phyloP scores from a whole-genome alignment of 2,888 invertebrate species.

The Pycnomerus fuliginosus region DNA sequence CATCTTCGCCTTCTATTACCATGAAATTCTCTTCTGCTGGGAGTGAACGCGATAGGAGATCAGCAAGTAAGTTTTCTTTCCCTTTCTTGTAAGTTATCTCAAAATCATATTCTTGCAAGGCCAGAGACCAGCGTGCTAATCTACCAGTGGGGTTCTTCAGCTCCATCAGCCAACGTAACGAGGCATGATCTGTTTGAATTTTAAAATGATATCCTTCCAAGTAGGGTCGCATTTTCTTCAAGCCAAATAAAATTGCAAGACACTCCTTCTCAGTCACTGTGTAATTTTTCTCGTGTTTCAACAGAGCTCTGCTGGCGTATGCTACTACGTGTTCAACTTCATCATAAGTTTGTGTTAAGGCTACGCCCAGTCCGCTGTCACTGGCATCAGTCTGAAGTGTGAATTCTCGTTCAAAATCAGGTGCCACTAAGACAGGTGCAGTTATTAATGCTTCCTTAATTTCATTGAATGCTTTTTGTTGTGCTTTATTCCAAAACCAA shows the following conservation, averaged over 20 bases:
- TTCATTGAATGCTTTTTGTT: too few species aligned
- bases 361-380: too few species aligned
- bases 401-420: too few species aligned
- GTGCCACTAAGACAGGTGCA: too few species aligned
- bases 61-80: conserved; percentile 24
- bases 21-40: background rate
- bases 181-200: conserved; percentile 34
- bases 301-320: too few species aligned
- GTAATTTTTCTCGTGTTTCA: too few species aligned
- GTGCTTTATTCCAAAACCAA: too few species aligned
- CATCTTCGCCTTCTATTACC: background rate
- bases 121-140: conserved; percentile 30
- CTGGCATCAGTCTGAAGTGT: too few species aligned
- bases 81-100: conserved; percentile 26
- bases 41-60: conserved; percentile 25
- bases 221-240: conserved; percentile 31
- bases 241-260: conserved; percentile 34
- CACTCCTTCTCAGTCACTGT: too few species aligned
- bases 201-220: conserved; percentile 34
- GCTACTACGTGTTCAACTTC: too few species aligned
- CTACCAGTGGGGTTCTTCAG: conserved; percentile 28
- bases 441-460: too few species aligned
- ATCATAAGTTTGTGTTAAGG: too few species aligned
- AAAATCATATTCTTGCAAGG: conserved; percentile 28
- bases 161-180: conserved; percentile 26